These are phyloP conservation scores for Protonemura montana DNA, from an alignment of 2,888 invertebrate genomes.

Conservation along the genomic window DNA sequence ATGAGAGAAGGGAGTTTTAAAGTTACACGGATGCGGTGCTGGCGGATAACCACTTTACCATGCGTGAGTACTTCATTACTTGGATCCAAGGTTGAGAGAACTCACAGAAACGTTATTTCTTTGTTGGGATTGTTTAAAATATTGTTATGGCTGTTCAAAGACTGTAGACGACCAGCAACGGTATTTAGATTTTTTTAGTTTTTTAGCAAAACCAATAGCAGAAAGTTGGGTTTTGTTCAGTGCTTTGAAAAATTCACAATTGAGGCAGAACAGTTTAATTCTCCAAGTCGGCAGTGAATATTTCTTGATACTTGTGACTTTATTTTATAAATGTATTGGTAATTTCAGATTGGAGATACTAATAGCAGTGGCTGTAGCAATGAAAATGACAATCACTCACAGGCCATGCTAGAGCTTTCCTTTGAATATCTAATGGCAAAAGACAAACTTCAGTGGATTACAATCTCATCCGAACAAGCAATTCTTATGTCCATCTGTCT, in stretches of 20 bases:
- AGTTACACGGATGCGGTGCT: constrained; percentile 95
- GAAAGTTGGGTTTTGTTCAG: no score
- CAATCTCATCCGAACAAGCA: constrained; percentile 87
- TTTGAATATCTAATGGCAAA: constrained; percentile 94
- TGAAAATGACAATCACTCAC: constrained; percentile 47
- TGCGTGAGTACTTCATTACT: constrained; percentile 63
- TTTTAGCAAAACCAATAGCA: no score
- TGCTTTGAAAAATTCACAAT: no score
- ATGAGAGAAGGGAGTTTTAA: constrained; percentile 87
- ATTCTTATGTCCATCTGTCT: constrained; percentile 95
- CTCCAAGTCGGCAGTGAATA: no score
- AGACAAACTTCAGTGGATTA: constrained; percentile 93
- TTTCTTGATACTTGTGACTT: neutral
- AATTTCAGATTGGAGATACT: neutral
- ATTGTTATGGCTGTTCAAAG: no score
- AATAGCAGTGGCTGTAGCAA: constrained; percentile 25
- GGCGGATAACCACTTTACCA: constrained; percentile 91
- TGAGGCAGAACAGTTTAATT: no score
- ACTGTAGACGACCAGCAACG: no score
- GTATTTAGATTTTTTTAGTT: no score
- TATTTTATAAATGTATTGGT: neutral
- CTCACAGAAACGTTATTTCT: no score
- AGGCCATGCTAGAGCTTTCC: constrained; percentile 78
- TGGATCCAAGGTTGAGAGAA: no score
- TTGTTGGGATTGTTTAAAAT: no score